Evolutionary conservation across 2,113 vertebrate species (phyloP), one percentile per base, ranked within the genome.

Genomic region (Serilophus lunatus): DNA sequence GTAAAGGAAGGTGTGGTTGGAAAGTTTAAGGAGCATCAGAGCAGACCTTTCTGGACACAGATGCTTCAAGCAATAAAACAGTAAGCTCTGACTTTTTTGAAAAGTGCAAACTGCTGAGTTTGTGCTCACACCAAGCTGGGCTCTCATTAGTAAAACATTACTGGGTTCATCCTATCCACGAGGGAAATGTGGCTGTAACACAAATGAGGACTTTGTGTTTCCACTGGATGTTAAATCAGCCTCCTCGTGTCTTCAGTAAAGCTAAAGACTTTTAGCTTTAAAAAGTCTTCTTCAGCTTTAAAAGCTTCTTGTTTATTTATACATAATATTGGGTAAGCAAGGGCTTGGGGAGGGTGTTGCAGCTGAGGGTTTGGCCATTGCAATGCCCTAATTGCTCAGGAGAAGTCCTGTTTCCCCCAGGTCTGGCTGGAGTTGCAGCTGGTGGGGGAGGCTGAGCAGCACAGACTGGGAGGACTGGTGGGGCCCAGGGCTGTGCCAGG

Each of bases 401-500:
- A 51, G 29, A 54, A 92, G 50, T 4, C 4, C 1, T 40, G 70
- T 35, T 71, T 79, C 40, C 79, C 60, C 7, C 3, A 2, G 44
- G 66, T 26, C 23, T 29, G 24, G 40, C 63, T 92, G 0, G 84
- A 76, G 94, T 94, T 92, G 90, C 92, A 10, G 8, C 22, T 56
- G 82, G 80, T 0, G 1, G 77, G 68, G 15, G 18, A 16, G n/a
- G 88, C 85, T 3, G 31, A 57, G 78, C 10, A 57, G 91, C 45
- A n/a, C n/a, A 26, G 81, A 13, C 42, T 57, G 75, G 74, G n/a
- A n/a, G 84, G 95, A 64, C 23, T 70, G 5, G 57, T 64, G 90
- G 78, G 81, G 93, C 93, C 3, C 12, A 10, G 9, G 63, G 82
- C 94, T 57, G 78, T 94, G 94, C 94, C 95, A 95, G 86, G 80